These are phyloP conservation scores for Aethina tumida DNA, from an alignment of 1,140 invertebrate genomes.

Conservation along the genomic window DNA sequence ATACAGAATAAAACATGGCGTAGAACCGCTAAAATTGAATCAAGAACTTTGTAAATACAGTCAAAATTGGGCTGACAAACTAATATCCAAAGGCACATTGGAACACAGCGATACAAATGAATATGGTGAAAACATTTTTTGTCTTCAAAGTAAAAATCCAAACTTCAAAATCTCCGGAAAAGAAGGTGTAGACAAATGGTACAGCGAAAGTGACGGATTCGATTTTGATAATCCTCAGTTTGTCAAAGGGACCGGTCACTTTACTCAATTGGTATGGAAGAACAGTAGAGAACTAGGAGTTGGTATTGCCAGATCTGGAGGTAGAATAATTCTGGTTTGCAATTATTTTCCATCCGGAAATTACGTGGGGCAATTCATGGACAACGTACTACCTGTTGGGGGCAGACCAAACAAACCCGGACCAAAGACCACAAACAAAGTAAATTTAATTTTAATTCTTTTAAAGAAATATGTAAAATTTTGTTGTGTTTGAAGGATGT, in stretches of 20 bases:
- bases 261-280: constrained; percentile 69
- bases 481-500: too few relatives aligned
- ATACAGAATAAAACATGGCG: constrained; percentile 62
- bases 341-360: constrained; percentile 85
- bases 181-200: constrained; percentile 69
- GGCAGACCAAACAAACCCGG: constrained; percentile 7
- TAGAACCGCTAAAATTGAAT: constrained; percentile 49
- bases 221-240: constrained; percentile 54
- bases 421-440: constrained; percentile 15
- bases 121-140: constrained; percentile 78
- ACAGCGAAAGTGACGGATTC: constrained; percentile 46
- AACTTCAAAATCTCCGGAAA: constrained; percentile 54
- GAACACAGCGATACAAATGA: constrained; percentile 64
- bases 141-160: constrained; percentile 61
- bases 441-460: constrained; percentile 15
- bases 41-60: constrained; percentile 49
- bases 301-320: too few relatives aligned
- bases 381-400: constrained; percentile 54
- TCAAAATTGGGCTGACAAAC: constrained; percentile 72
- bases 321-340: constrained; percentile 69
- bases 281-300: constrained; percentile 60
- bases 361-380: constrained; percentile 63
- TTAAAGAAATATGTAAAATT: too few relatives aligned
- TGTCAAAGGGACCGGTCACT: constrained; percentile 52
- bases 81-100: constrained; percentile 56